These are phyloP conservation scores for Rhinichthys klamathensis DNA, from an alignment of 2,113 vertebrate genomes.

Conservation along the genomic window DNA sequence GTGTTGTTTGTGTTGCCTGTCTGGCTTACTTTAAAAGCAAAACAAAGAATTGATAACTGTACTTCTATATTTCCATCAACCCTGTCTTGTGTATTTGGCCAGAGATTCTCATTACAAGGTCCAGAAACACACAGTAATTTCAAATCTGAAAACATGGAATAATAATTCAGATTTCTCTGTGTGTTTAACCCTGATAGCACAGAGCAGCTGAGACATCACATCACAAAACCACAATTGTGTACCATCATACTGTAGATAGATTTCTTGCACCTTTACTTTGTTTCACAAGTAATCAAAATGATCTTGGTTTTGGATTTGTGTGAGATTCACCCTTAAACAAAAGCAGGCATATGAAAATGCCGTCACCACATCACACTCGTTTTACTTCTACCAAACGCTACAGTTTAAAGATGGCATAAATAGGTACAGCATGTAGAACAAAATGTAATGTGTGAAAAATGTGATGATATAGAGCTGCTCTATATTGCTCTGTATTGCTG, in stretches of 20 bases:
- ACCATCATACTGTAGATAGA: background rate
- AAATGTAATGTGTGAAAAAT: background rate
- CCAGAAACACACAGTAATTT: too few relatives aligned
- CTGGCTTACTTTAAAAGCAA: too few relatives aligned
- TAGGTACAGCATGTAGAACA: background rate
- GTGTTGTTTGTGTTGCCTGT: too few relatives aligned
- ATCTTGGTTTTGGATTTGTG: background rate
- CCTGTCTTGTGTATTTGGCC: too few relatives aligned
- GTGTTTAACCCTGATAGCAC: too few relatives aligned
- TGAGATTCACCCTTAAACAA: background rate
- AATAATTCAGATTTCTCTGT: too few relatives aligned
- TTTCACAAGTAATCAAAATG: background rate
- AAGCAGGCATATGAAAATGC: background rate
- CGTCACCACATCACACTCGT: background rate
- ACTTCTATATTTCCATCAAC: too few relatives aligned
- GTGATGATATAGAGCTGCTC: background rate
- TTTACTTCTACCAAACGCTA: background rate
- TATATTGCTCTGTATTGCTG: background rate
- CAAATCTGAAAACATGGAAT: too few relatives aligned
- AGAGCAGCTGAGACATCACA: background rate
- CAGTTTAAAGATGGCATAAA: background rate
- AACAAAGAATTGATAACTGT: too few relatives aligned
- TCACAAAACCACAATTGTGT: background rate
- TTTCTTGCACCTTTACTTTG: background rate
- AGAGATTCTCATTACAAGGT: too few relatives aligned